These are phyloP conservation scores for Heliconius eleuchia DNA, from an alignment of 1,140 invertebrate species.

Conservation along the genomic window DNA sequence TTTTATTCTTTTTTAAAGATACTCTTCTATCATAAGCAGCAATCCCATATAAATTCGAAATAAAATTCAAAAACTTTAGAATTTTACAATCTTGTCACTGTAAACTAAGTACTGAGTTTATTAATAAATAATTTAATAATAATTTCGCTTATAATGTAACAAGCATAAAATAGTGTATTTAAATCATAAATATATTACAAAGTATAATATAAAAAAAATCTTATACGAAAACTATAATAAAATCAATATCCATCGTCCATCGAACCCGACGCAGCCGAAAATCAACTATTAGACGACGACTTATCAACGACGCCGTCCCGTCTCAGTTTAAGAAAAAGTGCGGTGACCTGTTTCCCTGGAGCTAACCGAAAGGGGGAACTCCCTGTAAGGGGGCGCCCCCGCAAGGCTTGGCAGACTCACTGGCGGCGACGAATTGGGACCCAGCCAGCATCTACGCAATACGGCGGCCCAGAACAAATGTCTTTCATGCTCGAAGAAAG, in stretches of 20 bases:
- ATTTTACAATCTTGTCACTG: too few relatives aligned
- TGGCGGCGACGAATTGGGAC: conserved; percentile 52
- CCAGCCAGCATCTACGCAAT: conserved; percentile 46
- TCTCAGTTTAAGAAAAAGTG: conserved; percentile 57
- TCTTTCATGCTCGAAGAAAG: conserved; percentile 30
- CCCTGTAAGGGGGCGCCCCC: conserved; percentile 16
- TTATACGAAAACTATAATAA: conserved; percentile 30
- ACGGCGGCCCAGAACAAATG: conserved; percentile 34
- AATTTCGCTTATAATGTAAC: not conserved
- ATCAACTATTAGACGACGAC: conserved; percentile 22
- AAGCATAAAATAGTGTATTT: not conserved
- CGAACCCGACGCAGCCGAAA: conserved; percentile 37
- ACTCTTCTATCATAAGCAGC: too few relatives aligned
- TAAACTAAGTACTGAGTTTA: too few relatives aligned
- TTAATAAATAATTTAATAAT: too few relatives aligned
- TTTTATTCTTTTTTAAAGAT: too few relatives aligned
- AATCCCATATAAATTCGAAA: too few relatives aligned
- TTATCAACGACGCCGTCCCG: conserved; percentile 42
- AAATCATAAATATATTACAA: not conserved
- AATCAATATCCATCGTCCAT: conserved; percentile 37
- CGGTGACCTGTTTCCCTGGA: conserved; percentile 57
- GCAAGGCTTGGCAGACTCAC: conserved; percentile 49
- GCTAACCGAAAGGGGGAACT: conserved; percentile 25
- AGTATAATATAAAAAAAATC: not conserved
- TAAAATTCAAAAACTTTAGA: too few relatives aligned